These are phyloP conservation scores for Trachymyrmex cornetzi DNA, from an alignment of 1,140 invertebrate genomes.

Conservation along the genomic window DNA sequence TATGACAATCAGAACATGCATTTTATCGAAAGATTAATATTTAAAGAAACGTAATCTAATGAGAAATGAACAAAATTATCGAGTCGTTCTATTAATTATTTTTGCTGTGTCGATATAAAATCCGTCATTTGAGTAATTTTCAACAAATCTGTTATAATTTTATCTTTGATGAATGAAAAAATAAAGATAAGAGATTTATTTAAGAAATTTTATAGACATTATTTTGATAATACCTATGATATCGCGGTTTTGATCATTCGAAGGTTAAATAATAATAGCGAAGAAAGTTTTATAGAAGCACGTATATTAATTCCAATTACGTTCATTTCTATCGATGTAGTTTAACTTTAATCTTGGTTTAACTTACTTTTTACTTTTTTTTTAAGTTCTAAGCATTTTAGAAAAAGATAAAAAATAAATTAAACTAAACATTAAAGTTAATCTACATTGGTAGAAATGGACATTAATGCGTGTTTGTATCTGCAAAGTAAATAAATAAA, in stretches of 20 bases:
- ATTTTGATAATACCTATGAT: not conserved
- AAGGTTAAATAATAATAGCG: not conserved
- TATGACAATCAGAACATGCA: not conserved
- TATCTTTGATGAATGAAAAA: not conserved
- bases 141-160: not conserved
- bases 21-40: not conserved
- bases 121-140: not conserved
- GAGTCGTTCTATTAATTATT: not conserved
- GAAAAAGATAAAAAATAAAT: too few species aligned
- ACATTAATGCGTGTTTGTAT: not conserved
- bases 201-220: not conserved
- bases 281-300: not conserved
- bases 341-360: too few species aligned
- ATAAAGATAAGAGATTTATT: not conserved
- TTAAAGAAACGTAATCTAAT: not conserved
- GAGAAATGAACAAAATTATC: not conserved
- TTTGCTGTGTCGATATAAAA: not conserved
- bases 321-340: too few species aligned
- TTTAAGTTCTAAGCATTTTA: too few species aligned
- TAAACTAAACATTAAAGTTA: too few species aligned
- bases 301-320: not conserved
- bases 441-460: too few species aligned
- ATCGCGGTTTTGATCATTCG: not conserved
- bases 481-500: not conserved
- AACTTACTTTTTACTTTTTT: too few species aligned